Base-by-base conservation (phyloP, 2,113 vertebrate genomes). In the Smithornis capensis region DNA sequence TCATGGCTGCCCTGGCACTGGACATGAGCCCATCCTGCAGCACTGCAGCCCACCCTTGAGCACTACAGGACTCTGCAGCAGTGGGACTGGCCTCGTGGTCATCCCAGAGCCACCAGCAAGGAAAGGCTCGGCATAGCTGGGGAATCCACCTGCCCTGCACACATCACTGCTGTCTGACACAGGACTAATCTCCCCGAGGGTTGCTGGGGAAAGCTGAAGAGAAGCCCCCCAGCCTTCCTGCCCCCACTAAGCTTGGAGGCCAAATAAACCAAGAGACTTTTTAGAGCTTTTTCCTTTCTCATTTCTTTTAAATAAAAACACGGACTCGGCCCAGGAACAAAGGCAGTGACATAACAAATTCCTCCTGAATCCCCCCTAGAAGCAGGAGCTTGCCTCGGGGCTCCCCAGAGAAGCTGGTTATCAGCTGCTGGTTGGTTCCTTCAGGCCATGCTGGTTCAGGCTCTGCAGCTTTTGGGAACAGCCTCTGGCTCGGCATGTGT, bases 201-300 rank as follows among this genome's bases (percentile, higher is more conserved):
- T 59, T 38, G 10, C 33, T 0, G 2, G 19, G 28, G 38, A 78
- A 9, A 21, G 15, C 38, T 64, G 38, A 74, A 50, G 28, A 28
- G 17, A 47, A 55, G 13, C 4, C 7, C 40, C 35, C 24, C 44
- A 55, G 19, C 35, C 23, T 38, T 57, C 16, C 25, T 27, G 15
- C 14, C 24, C 19, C 50, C 3, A 2, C n/a, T 0, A 0, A 62
- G 29, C 27, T n/a, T 14, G 11, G 64, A 53, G 40, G 37, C 19
- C 7, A 0, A 63, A 21, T 17, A 55, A 67, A 29, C 16, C 25
- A 1, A 0, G 40, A 29, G 12, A 19, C 2, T 3, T 2, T 13
- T 0, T 0, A 52, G n/a, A 25, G 42, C 6, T 6, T 7, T 65
- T 31, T 70, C 12, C 12, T 25, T 29, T 74, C 22, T 60, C 14